These are phyloP conservation scores for Ataeniobius toweri DNA, from an alignment of 2,797 vertebrate species.

Conservation along the genomic window DNA sequence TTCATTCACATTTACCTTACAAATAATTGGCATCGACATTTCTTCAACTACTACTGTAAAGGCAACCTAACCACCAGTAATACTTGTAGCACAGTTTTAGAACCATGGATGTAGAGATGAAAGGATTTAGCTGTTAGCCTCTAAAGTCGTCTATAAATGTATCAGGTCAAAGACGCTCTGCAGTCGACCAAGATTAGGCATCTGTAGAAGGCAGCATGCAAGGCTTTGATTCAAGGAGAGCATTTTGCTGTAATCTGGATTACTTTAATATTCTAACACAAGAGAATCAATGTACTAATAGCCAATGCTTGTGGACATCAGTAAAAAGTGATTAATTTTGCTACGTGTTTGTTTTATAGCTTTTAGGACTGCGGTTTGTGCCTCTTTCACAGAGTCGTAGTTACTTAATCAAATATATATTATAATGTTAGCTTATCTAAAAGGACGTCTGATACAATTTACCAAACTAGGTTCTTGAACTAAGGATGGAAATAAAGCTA, in stretches of 20 bases:
- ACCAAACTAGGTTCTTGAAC: not conserved
- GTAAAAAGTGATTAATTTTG: not conserved
- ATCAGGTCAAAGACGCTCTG: slow-evolving; percentile 35
- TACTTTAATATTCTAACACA: not conserved
- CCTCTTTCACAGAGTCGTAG: not conserved
- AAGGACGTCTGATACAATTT: not conserved
- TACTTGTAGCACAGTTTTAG: not conserved
- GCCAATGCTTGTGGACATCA: not conserved
- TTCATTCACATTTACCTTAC: not conserved
- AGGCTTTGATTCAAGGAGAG: slow-evolving; percentile 41
- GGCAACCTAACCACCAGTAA: not conserved
- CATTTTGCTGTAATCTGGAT: slow-evolving; percentile 2
- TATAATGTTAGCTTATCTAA: not conserved
- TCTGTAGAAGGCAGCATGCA: slow-evolving; percentile 24
- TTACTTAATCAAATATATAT: not conserved
- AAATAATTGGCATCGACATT: not conserved
- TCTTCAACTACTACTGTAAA: not conserved
- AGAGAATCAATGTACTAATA: not conserved
- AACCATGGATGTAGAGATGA: not conserved
- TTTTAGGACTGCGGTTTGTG: not conserved
- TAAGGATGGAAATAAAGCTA: not conserved
- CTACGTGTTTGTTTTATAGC: not conserved
- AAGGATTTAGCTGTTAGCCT: slow-evolving; percentile 60
- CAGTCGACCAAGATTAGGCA: slow-evolving; percentile 46
- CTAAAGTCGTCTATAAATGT: slow-evolving; percentile 52